Evolutionary conservation across 2,888 invertebrate species (phyloP).

Genomic region (Falcaria lacertinaria): DNA sequence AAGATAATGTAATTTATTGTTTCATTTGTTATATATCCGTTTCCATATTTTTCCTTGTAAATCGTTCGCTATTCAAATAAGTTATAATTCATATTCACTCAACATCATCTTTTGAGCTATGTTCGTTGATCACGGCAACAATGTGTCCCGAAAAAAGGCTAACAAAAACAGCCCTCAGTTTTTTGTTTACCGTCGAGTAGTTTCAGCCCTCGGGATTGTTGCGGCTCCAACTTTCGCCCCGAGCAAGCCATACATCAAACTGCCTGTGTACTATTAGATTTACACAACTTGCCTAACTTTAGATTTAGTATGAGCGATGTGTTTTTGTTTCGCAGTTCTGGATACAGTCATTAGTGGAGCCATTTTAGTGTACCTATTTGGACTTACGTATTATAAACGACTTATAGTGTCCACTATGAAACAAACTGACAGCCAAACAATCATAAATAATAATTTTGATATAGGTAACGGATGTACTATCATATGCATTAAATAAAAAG

Average conservation of each 20-base stretch:
- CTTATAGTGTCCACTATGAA: too few relatives aligned
- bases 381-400: too few relatives aligned
- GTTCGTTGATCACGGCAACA: neutral
- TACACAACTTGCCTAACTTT: slow-evolving; percentile 2
- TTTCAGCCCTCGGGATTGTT: slow-evolving; percentile 31
- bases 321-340: neutral
- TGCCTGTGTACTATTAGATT: slow-evolving; percentile 3
- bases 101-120: neutral
- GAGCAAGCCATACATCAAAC: slow-evolving; percentile 26
- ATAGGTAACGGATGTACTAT: too few relatives aligned
- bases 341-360: neutral
- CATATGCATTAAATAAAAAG: too few relatives aligned
- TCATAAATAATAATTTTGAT: too few relatives aligned
- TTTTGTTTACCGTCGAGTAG: slow-evolving; percentile 36
- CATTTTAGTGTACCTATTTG: too few relatives aligned
- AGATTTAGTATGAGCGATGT: neutral
- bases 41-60: too few relatives aligned
- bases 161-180: slow-evolving; percentile 27
- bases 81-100: too few relatives aligned
- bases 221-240: slow-evolving; percentile 29
- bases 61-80: too few relatives aligned
- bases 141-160: slow-evolving; percentile 17
- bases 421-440: too few relatives aligned
- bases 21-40: too few relatives aligned
- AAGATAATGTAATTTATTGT: too few relatives aligned